Evolutionary conservation across 1,140 invertebrate genomes (phyloP), one percentile per base, ranked within the genome.

Genomic region (Microplitis mediator): DNA sequence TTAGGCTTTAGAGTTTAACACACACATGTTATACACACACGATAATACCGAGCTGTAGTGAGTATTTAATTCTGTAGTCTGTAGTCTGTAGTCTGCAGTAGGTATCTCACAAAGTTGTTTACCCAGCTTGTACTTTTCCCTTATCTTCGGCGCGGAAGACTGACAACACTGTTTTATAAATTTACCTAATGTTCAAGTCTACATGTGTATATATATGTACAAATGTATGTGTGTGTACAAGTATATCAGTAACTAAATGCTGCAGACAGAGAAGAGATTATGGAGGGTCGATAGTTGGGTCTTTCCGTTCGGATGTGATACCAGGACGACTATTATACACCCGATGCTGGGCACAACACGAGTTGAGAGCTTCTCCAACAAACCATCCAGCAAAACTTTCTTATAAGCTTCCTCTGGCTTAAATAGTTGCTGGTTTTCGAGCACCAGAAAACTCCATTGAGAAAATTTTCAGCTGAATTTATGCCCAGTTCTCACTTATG

Each of bases 71-170:
- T 23, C 23, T 23, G 23, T 23, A 23, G 23, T 23, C 0, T 23
- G 23, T 23, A 23, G 1, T 23, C 23, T 23, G 23, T 23, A 23
- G 23, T 60, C 32, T 62, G 31, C 34, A 35, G 34, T 36, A 62
- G 32, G 60, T 62, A 62, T 62, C 60, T 62, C 34, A 11, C 60
- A 62, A 62, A 62, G 60, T 65, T 65, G 45, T 65, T 65, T 65
- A 65, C 63, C 45, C 63, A 65, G 63, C 63, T 65, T 65, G 63
- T 50, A 50, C 32, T 65, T 34, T 36, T 36, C 60, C 36, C 14
- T 45, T 65, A 45, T 50, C 16, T 61, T 5, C 63, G 3, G 9
- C 4, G 4, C 45, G 16, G 63, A 36, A 62, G 34, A 45, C 35
- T 45, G 39, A 45, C 39, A 45, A 45, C 23, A 58, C 56, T 58